A percentile compares a stretch with the other conserved stretches of the same genome.
phyloP scores from a whole-genome alignment of 2,113 vertebrate genomes.

The Macrotis lagotis region DNA sequence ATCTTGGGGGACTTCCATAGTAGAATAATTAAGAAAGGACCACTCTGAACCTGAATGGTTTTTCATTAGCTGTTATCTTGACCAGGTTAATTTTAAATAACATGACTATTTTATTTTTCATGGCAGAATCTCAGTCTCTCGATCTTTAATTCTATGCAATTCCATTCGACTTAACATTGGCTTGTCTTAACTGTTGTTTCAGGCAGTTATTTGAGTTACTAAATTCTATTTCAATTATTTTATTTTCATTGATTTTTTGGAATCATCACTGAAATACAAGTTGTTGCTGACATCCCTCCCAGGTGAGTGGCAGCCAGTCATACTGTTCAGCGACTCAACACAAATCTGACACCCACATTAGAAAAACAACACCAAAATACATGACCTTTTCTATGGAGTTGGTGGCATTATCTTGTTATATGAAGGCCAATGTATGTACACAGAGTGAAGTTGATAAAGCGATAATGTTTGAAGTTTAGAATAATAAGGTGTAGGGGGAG shows the following conservation, averaged over 20 bases:
- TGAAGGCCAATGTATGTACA: slow-evolving; percentile 9
- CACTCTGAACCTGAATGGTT: too few relatives aligned
- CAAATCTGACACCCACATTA: neutral
- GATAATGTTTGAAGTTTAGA: slow-evolving; percentile 39
- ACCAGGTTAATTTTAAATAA: slow-evolving; percentile 33
- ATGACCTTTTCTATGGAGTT: neutral
- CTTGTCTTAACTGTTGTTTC: slow-evolving; percentile 5
- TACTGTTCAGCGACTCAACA: slow-evolving; percentile 3
- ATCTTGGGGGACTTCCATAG: too few relatives aligned
- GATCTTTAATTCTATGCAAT: slow-evolving; percentile 37
- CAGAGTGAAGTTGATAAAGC: neutral
- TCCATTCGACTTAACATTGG: slow-evolving; percentile 41
- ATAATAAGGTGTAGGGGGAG: slow-evolving; percentile 7
- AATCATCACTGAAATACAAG: slow-evolving; percentile 61
- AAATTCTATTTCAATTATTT: slow-evolving; percentile 66
- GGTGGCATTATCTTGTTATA: neutral
- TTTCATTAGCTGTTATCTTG: slow-evolving; percentile 27
- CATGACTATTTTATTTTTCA: slow-evolving; percentile 1
- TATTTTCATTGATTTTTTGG: slow-evolving; percentile 54
- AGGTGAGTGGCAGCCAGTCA: neutral
- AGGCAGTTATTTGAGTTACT: slow-evolving; percentile 24
- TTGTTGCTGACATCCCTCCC: neutral
- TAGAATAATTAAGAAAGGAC: too few relatives aligned
- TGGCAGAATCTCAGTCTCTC: slow-evolving; percentile 28
- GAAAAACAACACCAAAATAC: slow-evolving; percentile 24